Evolutionary conservation across 35 echinoderm and acorn worm species (phyloP), one percentile per base, ranked within the genome.

Genomic region (Patiria miniata): DNA sequence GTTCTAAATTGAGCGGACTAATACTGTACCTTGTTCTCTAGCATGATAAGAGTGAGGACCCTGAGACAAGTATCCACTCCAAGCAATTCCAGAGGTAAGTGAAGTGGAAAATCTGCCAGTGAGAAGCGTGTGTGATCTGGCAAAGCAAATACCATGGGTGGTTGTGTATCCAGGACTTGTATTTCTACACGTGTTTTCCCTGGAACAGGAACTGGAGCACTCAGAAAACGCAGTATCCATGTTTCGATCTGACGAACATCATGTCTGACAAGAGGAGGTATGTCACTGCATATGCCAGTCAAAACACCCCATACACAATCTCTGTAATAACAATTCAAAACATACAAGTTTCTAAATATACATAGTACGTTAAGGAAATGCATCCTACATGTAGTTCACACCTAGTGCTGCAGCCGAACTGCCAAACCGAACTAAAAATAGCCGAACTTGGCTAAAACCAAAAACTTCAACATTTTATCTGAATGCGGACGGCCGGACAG

Each of bases 271-370:
- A 95, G 81, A 30, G 92, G 86, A 51, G 95, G 95, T 51, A 94
- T 91, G 60, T 98, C 95, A 37, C 40, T 58, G 58, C 95, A 98
- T 16, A 98, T 83, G 30, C 95, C 95, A 1, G 92, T 93, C 42
- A 98, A 86, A 47, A 98, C 93, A 21, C 95, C 95, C 95, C 95
- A 98, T 10, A 98, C 90, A 65, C 92, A 98, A 88, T 98, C 95
- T 73, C 95, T 98, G 88, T 14, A 86, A 81, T 32, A 5, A 73
- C 42, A 47, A 47, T 4, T 47, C 12, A 47, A 47, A 47, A 4
- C 42, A 47, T 4, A 47, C 42, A 47, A 47, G 12, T 47, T 4
- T 4, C 4, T 47, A 47, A 12, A 12, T n/a, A n/a, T n/a, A n/a
- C n/a, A n/a, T n/a, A n/a, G n/a, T n/a, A n/a, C n/a, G n/a, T n/a